Base-by-base conservation (phyloP, 2,888 invertebrate species). In the Dolomedes plantarius region DNA sequence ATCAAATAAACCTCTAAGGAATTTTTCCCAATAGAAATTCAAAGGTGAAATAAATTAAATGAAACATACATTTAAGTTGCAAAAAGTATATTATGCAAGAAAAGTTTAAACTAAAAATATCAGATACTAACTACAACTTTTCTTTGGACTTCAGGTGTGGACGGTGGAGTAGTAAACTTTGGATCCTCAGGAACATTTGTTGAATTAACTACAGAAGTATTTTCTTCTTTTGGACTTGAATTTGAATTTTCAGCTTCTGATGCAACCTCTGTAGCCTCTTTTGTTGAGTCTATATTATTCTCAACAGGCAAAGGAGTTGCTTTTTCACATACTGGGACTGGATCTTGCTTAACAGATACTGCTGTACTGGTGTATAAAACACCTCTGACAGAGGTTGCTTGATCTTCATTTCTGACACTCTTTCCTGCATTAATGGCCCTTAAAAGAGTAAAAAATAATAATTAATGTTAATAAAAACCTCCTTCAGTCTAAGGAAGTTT, bases 361-460 rank as follows among this genome's bases (percentile, higher is more conserved):
- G 77, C 68, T 0, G 46, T 67, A 7, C 62, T 36, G 32, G 77
- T 75, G 67, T 76, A 74, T 56, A 92, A 87, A 7, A 89, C 85
- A 16, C 90, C 90, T 36, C 89, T 88, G 69, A 90, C 89, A 46
- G 91, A 89, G n/a, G 91, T 86, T 0, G 94, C 95, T 91, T 95
- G 95, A 91, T 96, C 96, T 91, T 96, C 96, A 90, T 96, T 96
- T 92, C 94, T 93, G 78, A 93, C 92, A 31, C 95, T 95, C 91
- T 96, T 96, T 0, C 95, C 95, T n/a, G 95, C 95, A 91, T 96
- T 96, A 39, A 96, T 94, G 89, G 92, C 91, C 87, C 93, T 93
- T 87, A n/a, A 89, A 79, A 69, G 50, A 73, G 32, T n/a, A n/a
- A n/a, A n/a, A n/a, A n/a, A n/a, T n/a, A n/a, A n/a, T n/a, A n/a